Evolutionary conservation across 2,113 vertebrate species (phyloP).

Genomic region (Ursus arctos): DNA sequence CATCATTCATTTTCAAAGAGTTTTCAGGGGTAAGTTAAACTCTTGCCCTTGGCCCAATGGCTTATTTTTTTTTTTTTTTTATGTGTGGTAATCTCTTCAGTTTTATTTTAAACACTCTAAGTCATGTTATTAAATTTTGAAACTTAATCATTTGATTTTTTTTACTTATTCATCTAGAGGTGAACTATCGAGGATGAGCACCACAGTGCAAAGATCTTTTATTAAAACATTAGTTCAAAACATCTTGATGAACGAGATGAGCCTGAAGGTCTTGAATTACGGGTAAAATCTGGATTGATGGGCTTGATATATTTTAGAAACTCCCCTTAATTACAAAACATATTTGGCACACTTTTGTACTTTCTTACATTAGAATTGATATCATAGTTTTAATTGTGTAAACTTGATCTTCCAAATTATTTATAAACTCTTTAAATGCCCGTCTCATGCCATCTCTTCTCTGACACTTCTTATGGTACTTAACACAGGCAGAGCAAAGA

Average conservation of each 20-base stretch:
- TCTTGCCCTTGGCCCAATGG: neutral
- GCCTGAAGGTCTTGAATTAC: neutral
- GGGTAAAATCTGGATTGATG: neutral
- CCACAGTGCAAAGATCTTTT: neutral
- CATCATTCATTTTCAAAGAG: neutral
- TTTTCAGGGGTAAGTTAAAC: neutral
- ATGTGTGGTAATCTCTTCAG: neutral
- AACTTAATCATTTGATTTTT: neutral
- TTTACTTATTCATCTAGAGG: neutral
- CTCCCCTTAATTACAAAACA: neutral
- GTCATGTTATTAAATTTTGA: neutral
- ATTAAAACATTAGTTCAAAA: neutral
- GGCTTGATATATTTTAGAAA: neutral
- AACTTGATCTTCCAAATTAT: neutral
- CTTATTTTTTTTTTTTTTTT: neutral
- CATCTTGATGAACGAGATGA: neutral
- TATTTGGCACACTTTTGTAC: neutral
- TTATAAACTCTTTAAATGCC: neutral
- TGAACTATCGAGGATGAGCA: neutral
- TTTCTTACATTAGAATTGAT: neutral
- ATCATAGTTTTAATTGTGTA: neutral
- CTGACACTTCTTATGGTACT: neutral
- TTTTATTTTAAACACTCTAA: neutral
- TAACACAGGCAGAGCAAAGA: neutral
- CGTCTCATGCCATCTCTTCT: neutral